Percentiles rank a stretch among this genome's conserved stretches.
Evolutionary conservation across 2,797 vertebrate genomes (phyloP).

Genomic region (Remorina albescens): DNA sequence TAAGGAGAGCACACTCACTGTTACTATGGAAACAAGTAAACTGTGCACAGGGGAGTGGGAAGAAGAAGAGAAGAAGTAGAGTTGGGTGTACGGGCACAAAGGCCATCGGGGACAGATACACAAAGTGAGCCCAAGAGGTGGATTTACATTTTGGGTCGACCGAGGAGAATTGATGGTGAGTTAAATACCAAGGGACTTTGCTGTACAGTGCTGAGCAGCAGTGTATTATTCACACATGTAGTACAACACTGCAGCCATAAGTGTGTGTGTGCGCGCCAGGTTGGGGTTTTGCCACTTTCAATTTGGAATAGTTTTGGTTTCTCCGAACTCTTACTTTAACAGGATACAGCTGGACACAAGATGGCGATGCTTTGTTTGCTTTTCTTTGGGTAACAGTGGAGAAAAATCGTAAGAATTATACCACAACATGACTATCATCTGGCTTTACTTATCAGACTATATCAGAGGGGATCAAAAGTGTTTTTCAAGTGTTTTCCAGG

Average conservation of each 20-base stretch:
- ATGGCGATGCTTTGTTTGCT: not conserved
- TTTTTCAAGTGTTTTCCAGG: too few species aligned
- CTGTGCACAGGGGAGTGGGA: constrained; percentile 38
- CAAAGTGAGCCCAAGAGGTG: constrained; percentile 20
- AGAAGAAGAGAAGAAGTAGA: constrained; percentile 30
- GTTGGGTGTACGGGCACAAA: constrained; percentile 27
- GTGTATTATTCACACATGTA: not conserved
- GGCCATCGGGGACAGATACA: constrained; percentile 2
- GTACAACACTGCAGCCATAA: not conserved
- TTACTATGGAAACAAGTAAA: constrained; percentile 81
- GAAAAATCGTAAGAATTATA: not conserved
- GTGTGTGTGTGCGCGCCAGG: not conserved
- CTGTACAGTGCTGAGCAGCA: not conserved
- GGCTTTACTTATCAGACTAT: not conserved
- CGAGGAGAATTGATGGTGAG: constrained; percentile 59
- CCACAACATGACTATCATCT: not conserved
- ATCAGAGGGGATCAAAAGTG: not conserved
- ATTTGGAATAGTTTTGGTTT: not conserved
- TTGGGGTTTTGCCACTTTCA: not conserved
- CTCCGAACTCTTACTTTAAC: not conserved
- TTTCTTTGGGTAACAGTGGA: not conserved
- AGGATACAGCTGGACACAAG: not conserved
- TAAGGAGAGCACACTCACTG: constrained; percentile 27
- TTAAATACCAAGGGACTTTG: constrained; percentile 22
- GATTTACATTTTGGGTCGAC: constrained; percentile 23